These are phyloP conservation scores for Nymphalis c-album DNA, from an alignment of 2,888 invertebrate genomes.

Conservation along the genomic window DNA sequence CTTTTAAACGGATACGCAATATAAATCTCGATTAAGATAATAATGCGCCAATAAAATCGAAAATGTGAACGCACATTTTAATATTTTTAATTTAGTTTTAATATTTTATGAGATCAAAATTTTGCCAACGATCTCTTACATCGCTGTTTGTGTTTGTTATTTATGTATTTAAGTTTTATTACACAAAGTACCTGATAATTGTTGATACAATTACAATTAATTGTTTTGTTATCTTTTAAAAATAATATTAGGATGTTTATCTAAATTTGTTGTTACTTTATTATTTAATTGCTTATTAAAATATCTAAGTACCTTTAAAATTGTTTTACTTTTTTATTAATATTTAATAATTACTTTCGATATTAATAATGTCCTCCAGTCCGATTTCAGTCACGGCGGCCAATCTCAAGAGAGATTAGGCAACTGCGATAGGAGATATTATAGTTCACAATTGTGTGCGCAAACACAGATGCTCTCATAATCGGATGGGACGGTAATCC, in stretches of 20 bases:
- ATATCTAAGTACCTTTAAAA: background rate
- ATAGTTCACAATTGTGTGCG: too few species aligned
- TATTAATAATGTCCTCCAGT: too few species aligned
- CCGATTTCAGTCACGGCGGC: too few species aligned
- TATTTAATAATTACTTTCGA: background rate
- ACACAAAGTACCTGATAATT: constrained; percentile 31
- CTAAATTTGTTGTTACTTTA: constrained; percentile 1
- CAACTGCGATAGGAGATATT: too few species aligned
- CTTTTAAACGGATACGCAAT: background rate
- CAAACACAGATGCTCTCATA: too few species aligned
- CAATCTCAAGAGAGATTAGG: too few species aligned
- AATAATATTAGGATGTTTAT: constrained; percentile 1
- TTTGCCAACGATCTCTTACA: constrained; percentile 22
- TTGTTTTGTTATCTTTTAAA: background rate
- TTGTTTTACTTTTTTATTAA: constrained; percentile 13
- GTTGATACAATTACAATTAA: background rate
- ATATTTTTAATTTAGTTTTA: too few species aligned
- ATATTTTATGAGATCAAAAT: background rate
- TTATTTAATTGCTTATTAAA: constrained; percentile 5
- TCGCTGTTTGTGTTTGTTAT: constrained; percentile 6
- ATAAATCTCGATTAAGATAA: background rate
- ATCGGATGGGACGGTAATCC: too few species aligned
- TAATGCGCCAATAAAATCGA: background rate
- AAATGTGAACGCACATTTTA: too few species aligned
- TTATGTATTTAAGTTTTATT: constrained; percentile 20